Conservation (phyloP, 1,140 invertebrate species). For the Lepidurus couesii region DNA sequence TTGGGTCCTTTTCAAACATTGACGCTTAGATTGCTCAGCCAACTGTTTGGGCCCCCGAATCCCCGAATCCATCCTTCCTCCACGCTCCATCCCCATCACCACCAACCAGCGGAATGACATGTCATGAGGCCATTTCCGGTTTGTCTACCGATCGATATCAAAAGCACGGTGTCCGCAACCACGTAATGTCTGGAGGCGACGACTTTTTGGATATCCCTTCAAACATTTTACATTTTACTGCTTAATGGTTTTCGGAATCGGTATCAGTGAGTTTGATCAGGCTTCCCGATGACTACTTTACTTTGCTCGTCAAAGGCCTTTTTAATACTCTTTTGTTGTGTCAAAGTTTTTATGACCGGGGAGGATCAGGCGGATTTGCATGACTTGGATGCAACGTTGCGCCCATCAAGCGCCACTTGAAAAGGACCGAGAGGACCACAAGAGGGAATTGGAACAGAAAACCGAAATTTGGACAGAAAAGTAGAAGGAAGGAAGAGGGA, state of each 20-base stretch:
- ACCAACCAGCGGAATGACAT: too few species aligned
- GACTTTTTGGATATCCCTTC: neutral
- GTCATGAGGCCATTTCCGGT: neutral
- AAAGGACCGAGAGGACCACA: neutral
- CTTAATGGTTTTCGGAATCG: slow-evolving; percentile 3
- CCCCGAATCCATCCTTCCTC: too few species aligned
- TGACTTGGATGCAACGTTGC: neutral
- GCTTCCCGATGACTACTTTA: neutral
- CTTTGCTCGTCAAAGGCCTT: neutral
- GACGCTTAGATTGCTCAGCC: too few species aligned
- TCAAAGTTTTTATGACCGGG: neutral
- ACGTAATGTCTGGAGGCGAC: too few species aligned
- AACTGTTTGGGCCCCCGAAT: too few species aligned
- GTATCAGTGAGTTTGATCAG: neutral
- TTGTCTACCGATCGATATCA: neutral
- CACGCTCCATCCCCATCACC: too few species aligned
- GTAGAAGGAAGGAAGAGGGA: neutral
- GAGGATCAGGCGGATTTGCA: neutral
- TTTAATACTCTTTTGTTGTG: neutral
- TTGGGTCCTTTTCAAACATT: too few species aligned
- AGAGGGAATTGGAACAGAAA: neutral
- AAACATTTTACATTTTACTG: neutral
- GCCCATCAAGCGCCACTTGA: neutral
- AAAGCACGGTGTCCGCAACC: neutral
- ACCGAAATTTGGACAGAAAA: neutral